A percentile compares a stretch with the other conserved stretches of the same genome.
Evolutionary conservation across 2,113 vertebrate genomes (phyloP).

Genomic region (Lycaon pictus): DNA sequence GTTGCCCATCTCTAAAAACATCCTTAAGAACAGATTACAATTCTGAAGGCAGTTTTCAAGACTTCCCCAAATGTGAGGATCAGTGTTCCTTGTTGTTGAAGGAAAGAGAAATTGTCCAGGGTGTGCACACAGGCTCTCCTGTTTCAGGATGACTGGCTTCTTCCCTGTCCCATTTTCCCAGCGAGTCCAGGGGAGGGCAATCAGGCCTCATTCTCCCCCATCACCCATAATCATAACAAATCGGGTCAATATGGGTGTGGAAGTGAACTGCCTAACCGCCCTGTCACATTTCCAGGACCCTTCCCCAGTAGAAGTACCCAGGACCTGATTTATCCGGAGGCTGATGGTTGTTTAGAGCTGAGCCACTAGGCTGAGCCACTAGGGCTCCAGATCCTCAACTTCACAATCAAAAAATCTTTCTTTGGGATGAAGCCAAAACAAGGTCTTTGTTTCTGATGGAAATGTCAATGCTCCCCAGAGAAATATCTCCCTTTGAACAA

Average conservation of each 20-base stretch:
- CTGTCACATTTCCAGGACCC: background rate
- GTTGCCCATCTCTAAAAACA: background rate
- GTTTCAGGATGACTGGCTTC: background rate
- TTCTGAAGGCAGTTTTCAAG: background rate
- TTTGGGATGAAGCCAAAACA: background rate
- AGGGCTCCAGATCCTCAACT: background rate
- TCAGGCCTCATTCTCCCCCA: background rate
- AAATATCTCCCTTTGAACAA: background rate
- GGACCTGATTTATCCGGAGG: background rate
- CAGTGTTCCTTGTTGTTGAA: background rate
- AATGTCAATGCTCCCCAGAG: background rate
- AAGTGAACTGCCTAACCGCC: background rate
- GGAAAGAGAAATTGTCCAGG: background rate
- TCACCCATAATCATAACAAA: background rate
- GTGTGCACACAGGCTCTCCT: no score
- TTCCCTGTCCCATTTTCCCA: fast-evolving
- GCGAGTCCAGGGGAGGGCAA: background rate
- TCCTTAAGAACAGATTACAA: fast-evolving
- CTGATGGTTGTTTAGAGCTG: background rate
- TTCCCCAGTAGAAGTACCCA: fast-evolving
- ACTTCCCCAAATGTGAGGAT: background rate
- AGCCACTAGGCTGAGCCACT: no score
- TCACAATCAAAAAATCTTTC: background rate
- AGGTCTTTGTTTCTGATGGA: background rate
- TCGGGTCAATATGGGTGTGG: background rate